These are phyloP conservation scores for Lethenteron camtschaticum DNA, from an alignment of 2,113 vertebrate species.

Conservation along the genomic window DNA sequence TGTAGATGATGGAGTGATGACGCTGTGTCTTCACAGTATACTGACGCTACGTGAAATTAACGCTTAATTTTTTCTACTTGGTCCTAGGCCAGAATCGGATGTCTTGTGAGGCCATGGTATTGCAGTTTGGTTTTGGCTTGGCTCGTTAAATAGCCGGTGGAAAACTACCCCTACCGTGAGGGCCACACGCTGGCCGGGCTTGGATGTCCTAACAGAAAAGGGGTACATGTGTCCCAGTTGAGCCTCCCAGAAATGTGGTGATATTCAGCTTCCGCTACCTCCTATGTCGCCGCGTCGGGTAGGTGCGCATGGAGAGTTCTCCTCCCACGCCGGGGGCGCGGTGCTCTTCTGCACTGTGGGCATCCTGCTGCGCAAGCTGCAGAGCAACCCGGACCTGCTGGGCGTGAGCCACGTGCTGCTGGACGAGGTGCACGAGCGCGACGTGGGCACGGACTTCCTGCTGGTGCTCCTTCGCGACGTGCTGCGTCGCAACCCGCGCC, in stretches of 20 bases:
- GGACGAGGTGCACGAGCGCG: conserved; percentile 84
- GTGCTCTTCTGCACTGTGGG: conserved; percentile 90
- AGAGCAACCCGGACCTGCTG: conserved; percentile 47
- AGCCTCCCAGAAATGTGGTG: background rate
- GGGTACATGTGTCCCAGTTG: no score
- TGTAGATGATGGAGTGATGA: no score
- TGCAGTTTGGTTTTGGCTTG: no score
- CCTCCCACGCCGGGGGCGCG: conserved; percentile 49
- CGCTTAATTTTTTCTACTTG: no score
- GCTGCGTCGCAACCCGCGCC: conserved; percentile 35
- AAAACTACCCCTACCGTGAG: no score
- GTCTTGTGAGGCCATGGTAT: no score
- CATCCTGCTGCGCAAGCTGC: conserved; percentile 64
- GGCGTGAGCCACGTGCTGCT: conserved; percentile 80
- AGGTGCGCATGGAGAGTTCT: conserved; percentile 65
- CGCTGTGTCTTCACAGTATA: no score
- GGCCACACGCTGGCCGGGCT: no score
- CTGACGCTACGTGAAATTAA: no score
- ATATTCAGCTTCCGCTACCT: background rate
- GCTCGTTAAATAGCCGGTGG: no score
- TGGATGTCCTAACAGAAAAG: no score
- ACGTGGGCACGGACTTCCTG: conserved; percentile 84
- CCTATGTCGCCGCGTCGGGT: background rate
- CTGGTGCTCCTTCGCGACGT: conserved; percentile 53
- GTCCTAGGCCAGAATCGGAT: no score